These are phyloP conservation scores for Eubucco bourcierii DNA, from an alignment of 2,113 vertebrate genomes.

Conservation along the genomic window DNA sequence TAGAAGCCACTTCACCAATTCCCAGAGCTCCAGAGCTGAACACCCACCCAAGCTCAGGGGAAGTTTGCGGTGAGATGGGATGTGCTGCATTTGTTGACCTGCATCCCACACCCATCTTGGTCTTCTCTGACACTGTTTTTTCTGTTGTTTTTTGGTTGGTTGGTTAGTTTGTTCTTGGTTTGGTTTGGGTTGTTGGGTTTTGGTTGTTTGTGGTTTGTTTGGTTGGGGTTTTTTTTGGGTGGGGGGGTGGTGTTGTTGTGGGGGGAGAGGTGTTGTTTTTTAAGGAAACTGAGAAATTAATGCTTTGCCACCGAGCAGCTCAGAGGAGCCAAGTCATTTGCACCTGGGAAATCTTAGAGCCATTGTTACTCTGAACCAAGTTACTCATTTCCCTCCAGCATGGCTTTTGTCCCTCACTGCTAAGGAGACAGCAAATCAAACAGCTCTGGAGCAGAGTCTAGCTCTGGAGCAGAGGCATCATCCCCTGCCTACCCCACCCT, in stretches of 20 bases:
- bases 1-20: not conserved
- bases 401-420: not conserved
- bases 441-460: not conserved
- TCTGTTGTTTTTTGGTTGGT: too few species aligned
- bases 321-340: not conserved
- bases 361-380: not conserved
- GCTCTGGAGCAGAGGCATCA: not conserved
- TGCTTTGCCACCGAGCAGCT: not conserved
- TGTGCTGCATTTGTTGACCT: accelerated
- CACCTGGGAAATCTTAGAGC: not conserved
- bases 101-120: not conserved
- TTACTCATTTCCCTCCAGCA: not conserved
- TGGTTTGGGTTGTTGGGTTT: too few species aligned
- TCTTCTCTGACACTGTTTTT: not conserved
- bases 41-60: not conserved
- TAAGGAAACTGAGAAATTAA: not conserved
- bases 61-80: not conserved
- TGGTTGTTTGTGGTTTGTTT: too few species aligned
- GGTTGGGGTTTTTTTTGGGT: too few species aligned
- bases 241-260: too few species aligned
- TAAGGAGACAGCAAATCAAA: not conserved
- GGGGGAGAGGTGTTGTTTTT: too few species aligned
- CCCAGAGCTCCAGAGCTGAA: not conserved
- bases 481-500: not conserved
- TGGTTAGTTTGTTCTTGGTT: too few species aligned